Percentiles rank a stretch among this genome's conserved stretches.
Conservation (phyloP, 2,888 invertebrate species). For the Pecten maximus region DNA sequence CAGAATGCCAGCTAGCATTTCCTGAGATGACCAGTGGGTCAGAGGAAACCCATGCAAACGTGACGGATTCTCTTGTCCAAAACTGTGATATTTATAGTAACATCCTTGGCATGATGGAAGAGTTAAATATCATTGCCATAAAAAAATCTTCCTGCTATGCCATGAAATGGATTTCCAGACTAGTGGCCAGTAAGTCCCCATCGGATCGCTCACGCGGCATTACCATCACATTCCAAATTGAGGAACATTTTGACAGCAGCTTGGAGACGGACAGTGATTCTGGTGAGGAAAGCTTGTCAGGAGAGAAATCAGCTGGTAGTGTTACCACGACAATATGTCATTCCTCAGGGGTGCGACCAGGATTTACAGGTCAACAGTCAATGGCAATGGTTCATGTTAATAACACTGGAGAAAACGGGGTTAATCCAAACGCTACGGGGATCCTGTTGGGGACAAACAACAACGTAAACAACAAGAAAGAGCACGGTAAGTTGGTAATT, state of each 20-base stretch:
- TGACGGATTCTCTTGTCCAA: neutral
- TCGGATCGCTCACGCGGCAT: neutral
- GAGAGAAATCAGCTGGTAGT: neutral
- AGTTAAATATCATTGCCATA: neutral
- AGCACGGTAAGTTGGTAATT: neutral
- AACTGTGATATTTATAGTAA: conserved; percentile 16
- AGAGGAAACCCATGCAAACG: neutral
- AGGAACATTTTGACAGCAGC: conserved; percentile 26
- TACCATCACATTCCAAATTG: conserved; percentile 20
- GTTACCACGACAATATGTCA: conserved; percentile 21
- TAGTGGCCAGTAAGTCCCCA: neutral
- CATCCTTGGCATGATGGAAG: neutral
- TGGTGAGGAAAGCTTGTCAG: neutral
- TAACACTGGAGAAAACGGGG: neutral
- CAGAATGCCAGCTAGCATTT: neutral
- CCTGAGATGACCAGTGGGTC: neutral
- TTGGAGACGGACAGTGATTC: neutral
- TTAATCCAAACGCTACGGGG: neutral
- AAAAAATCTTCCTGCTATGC: neutral
- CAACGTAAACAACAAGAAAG: neutral
- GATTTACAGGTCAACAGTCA: neutral
- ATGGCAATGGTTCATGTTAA: conserved; percentile 11
- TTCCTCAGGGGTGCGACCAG: neutral
- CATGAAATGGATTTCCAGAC: conserved; percentile 2
- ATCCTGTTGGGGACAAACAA: neutral